These are phyloP conservation scores for Panonychus citri DNA, from an alignment of 1,140 invertebrate species.

Conservation along the genomic window DNA sequence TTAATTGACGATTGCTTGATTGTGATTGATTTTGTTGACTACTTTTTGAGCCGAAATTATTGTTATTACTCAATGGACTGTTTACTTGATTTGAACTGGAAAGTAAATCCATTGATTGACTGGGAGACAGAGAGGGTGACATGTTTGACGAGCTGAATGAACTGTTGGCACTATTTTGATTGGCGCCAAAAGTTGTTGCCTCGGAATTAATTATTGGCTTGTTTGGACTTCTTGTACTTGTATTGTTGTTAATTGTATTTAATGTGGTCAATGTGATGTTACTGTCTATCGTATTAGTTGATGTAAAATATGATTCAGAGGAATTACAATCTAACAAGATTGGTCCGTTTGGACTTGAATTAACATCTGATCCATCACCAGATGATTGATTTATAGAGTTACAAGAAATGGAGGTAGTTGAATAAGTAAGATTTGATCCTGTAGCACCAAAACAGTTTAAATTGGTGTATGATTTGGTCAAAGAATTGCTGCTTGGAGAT, in stretches of 20 bases:
- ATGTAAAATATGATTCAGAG: neutral
- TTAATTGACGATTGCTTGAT: neutral
- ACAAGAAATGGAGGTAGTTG: neutral
- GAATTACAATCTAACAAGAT: neutral
- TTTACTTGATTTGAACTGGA: neutral
- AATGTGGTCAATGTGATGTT: neutral
- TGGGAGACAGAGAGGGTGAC: neutral
- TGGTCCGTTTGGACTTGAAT: neutral
- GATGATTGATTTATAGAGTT: neutral
- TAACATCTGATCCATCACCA: neutral
- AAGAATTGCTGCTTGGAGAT: neutral
- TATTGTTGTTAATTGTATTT: neutral
- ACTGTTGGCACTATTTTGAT: neutral
- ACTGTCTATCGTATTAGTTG: neutral
- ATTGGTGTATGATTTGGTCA: neutral
- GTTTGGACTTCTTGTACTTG: neutral
- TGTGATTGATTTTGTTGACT: neutral
- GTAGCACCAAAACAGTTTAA: neutral
- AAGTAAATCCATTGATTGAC: conserved; percentile 1
- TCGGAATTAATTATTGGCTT: neutral
- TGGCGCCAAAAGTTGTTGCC: neutral
- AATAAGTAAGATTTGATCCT: neutral
- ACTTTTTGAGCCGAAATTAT: no score
- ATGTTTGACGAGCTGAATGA: neutral
- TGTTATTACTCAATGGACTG: neutral